Conservation (phyloP, 2,888 invertebrate species). For the Drosophila mimetica region DNA sequence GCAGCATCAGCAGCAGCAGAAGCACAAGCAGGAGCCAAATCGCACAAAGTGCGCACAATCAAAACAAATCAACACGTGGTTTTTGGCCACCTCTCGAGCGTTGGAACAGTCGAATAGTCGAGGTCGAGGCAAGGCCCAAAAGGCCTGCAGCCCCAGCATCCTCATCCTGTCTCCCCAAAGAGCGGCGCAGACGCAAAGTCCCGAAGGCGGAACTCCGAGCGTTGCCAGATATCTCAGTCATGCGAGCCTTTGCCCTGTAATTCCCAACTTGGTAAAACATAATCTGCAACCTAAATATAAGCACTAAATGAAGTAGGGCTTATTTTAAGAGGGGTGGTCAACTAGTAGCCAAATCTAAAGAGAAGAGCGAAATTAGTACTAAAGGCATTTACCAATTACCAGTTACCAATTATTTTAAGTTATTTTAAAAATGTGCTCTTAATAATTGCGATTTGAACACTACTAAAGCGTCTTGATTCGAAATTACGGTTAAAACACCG, state of each 20-base stretch:
- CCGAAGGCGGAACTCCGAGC: constrained; percentile 14
- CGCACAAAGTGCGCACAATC: constrained; percentile 82
- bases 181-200: constrained; percentile 28
- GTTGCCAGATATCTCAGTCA: constrained; percentile 14
- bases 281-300: too few relatives aligned
- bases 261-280: not conserved
- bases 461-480: too few relatives aligned
- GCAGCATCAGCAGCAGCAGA: constrained; percentile 49
- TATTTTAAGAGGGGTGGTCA: too few relatives aligned
- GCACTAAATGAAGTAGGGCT: too few relatives aligned
- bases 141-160: not conserved
- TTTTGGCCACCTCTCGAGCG: constrained; percentile 57
- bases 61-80: constrained; percentile 84
- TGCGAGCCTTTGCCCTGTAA: not conserved
- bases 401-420: too few relatives aligned
- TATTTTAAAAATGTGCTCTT: too few relatives aligned
- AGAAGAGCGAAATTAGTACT: too few relatives aligned
- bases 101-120: constrained; percentile 21
- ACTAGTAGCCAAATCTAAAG: too few relatives aligned
- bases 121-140: constrained; percentile 32
- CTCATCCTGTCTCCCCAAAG: not conserved
- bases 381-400: too few relatives aligned
- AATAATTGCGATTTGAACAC: too few relatives aligned
- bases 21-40: constrained; percentile 46
- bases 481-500: too few relatives aligned